Percentiles rank a stretch among this genome's conserved stretches.
Evolutionary conservation across 2,113 vertebrate genomes (phyloP).

Genomic region (Halichoeres trimaculatus): DNA sequence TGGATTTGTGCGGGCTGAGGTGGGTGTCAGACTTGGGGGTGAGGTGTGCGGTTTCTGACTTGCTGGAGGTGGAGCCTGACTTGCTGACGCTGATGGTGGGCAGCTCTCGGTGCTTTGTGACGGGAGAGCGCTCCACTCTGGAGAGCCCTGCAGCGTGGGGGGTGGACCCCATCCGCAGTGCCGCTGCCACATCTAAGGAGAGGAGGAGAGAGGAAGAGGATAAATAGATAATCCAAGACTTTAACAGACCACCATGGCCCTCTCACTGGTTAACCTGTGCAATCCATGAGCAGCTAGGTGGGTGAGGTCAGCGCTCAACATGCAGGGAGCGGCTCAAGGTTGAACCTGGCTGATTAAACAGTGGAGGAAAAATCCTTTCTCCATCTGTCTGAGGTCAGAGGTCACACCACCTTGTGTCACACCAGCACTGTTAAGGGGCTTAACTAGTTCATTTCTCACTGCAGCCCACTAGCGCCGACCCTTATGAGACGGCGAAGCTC

Average conservation of each 20-base stretch:
- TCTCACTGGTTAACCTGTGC: constrained; percentile 47
- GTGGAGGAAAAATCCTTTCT: constrained; percentile 64
- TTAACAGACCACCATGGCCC: constrained; percentile 13
- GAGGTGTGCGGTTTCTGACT: constrained; percentile 80
- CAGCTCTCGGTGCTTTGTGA: constrained; percentile 80
- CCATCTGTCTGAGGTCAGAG: constrained; percentile 75
- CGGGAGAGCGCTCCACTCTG: constrained; percentile 75
- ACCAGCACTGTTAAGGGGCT: constrained; percentile 71
- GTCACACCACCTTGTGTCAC: constrained; percentile 62
- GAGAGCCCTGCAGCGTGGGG: constrained; percentile 75
- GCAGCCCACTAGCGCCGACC: constrained; percentile 27
- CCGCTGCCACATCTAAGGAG: constrained; percentile 76
- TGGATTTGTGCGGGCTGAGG: constrained; percentile 92
- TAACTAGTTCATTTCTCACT: constrained; percentile 57
- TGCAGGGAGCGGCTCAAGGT: constrained; percentile 71
- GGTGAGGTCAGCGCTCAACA: constrained; percentile 57
- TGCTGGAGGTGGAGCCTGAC: constrained; percentile 80
- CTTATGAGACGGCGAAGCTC: constrained; percentile 37
- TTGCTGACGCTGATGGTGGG: constrained; percentile 83
- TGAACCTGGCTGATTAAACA: constrained; percentile 74
- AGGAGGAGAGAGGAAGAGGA: constrained; percentile 15
- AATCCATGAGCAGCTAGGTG: constrained; percentile 54
- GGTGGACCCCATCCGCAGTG: constrained; percentile 72
- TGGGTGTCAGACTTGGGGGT: constrained; percentile 85
- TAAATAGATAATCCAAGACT: constrained; percentile 44